Base-by-base conservation (phyloP, 2,113 vertebrate species). In the Grammomys dolichurus region DNA sequence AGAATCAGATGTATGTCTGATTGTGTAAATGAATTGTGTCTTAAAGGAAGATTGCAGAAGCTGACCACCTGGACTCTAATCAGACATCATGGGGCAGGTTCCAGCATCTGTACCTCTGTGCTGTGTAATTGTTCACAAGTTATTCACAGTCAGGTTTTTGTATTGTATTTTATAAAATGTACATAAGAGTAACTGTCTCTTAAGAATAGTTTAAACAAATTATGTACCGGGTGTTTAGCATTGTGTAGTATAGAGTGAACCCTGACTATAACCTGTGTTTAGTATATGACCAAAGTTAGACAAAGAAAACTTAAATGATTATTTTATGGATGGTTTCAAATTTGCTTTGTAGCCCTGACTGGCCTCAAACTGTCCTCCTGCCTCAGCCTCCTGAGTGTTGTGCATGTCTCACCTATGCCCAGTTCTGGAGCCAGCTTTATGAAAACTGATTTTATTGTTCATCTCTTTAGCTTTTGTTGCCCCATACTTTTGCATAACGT, bases 371-470 rank as follows among this genome's bases (percentile, higher is more conserved):
- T n/a, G 24, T 78, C 43, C 20, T 78, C 76, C 14, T 69, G 58
- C 75, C 26, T 78, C 13, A 78, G 43, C 9, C 26, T 76, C n/a
- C 26, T 43, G 26, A 36, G 56, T 14, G 0, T 58, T 76, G 51
- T n/a, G 26, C 0, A 20, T 43, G n/a, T 43, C 13, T n/a, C 24
- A 46, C 48, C 22, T 36, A 56, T 56, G 51, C 36, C 86, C 10
- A 17, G 51, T 40, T 60, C 3, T 63, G 43, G 28, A 22, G 40
- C 40, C 56, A 89, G 56, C 90, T 95, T 94, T 92, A 51, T 95
- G 56, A 67, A 91, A 70, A 58, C 40, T 60, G 40, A 89, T 90
- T 82, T 96, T 76, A 81, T 28, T 94, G 67, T 93, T 92, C 16
- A 86, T 63, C 81, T 90, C 72, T 69, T 69, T 91, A 82, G 22